phyloP scores from a whole-genome alignment of 53 echinoderm and acorn worm species.

The Hippasteria phrygiana region DNA sequence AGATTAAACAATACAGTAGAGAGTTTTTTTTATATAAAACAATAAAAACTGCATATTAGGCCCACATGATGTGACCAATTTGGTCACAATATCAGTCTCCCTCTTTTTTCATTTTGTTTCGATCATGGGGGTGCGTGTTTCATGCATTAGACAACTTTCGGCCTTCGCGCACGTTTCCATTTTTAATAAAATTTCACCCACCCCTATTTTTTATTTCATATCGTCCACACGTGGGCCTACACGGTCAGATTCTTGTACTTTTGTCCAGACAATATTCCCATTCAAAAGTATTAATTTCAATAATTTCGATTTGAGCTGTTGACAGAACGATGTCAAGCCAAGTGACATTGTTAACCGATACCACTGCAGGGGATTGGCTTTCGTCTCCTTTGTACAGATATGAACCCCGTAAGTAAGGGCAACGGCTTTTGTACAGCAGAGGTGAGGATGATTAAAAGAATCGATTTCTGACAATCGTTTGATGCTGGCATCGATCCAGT shows the following conservation, averaged over 20 bases:
- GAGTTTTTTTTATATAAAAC: too few species aligned
- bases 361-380: background rate
- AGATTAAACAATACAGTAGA: too few species aligned
- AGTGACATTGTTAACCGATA: background rate
- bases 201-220: background rate
- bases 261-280: background rate
- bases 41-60: too few species aligned
- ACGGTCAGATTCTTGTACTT: background rate
- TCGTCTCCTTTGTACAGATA: background rate
- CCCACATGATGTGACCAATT: too few species aligned
- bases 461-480: background rate
- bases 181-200: background rate
- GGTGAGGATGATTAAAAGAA: slow-evolving; percentile 31
- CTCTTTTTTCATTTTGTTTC: too few species aligned
- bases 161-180: too few species aligned
- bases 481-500: background rate
- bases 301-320: background rate
- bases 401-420: background rate
- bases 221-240: too few species aligned
- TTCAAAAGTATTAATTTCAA: background rate
- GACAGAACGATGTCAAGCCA: background rate
- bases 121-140: too few species aligned
- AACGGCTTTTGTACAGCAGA: background rate
- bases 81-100: too few species aligned
- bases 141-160: too few species aligned